Conservation (phyloP, 2,888 invertebrate genomes). For the Scaptomyza polygonia region DNA sequence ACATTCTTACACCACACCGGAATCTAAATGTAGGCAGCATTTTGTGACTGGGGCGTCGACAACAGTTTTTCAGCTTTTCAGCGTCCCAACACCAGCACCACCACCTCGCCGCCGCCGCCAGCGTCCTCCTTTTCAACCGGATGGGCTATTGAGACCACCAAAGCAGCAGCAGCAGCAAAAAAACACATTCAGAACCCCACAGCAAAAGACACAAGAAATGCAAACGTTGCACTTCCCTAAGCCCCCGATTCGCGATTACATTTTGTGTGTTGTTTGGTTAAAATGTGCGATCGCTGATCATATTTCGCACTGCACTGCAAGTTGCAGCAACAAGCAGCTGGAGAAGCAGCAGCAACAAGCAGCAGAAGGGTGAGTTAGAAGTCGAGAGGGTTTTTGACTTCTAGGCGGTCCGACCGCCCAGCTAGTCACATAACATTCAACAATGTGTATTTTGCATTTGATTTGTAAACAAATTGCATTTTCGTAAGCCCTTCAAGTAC, state of each 20-base stretch:
- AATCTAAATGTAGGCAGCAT: constrained; percentile 77
- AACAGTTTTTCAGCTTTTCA: constrained; percentile 49
- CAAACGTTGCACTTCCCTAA: constrained; percentile 62
- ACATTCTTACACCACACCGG: constrained; percentile 79
- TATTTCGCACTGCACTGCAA: constrained; percentile 54
- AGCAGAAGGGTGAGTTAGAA: background rate
- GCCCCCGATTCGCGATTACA: constrained; percentile 55
- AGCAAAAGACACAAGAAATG: constrained; percentile 45
- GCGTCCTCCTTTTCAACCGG: constrained; percentile 51
- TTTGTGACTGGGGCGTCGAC: constrained; percentile 78
- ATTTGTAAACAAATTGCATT: constrained; percentile 57
- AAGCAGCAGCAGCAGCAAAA: constrained; percentile 63
- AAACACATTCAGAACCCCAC: constrained; percentile 24
- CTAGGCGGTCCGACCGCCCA: constrained; percentile 72
- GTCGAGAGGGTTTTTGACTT: background rate
- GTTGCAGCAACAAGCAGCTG: constrained; percentile 14
- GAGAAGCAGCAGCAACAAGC: background rate
- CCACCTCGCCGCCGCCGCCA: background rate
- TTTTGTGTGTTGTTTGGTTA: constrained; percentile 56
- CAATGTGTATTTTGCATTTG: constrained; percentile 50
- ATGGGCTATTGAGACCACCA: constrained; percentile 79
- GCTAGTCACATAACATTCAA: constrained; percentile 49
- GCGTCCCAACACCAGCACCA: constrained; percentile 11
- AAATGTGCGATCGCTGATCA: constrained; percentile 73
- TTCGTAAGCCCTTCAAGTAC: no score